A percentile compares a stretch with the other conserved stretches of the same genome.
Conservation (phyloP, 2,113 vertebrate species). For the Cavia porcellus region DNA sequence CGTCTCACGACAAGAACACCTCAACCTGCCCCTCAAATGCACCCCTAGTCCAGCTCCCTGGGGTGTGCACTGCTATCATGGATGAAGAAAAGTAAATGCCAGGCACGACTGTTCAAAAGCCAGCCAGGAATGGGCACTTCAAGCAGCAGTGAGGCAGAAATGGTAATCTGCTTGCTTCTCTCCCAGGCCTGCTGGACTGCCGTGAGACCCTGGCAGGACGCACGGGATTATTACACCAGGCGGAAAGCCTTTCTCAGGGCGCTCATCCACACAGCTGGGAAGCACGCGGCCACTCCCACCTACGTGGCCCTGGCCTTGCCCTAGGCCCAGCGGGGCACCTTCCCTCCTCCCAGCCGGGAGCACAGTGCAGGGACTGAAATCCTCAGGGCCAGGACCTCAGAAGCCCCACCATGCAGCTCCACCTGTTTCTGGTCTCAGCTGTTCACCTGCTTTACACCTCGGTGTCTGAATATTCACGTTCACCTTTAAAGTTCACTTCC, state of each 20-base stretch:
- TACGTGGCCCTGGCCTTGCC: background rate
- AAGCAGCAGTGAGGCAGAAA: background rate
- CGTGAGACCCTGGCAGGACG: background rate
- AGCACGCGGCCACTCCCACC: rapidly evolving
- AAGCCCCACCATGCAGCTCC: background rate
- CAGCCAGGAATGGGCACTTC: background rate
- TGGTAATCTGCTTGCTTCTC: background rate
- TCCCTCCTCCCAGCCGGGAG: background rate
- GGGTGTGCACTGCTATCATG: background rate
- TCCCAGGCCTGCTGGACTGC: background rate
- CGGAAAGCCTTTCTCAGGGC: background rate
- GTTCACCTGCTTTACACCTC: background rate
- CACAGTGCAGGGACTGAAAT: background rate
- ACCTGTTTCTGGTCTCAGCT: background rate
- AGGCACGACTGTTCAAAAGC: background rate
- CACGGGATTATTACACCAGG: background rate
- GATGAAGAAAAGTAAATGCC: background rate
- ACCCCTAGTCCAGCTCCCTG: background rate
- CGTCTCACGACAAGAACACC: background rate
- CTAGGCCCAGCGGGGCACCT: rapidly evolving
- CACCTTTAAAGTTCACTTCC: constrained; percentile 37
- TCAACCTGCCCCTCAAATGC: background rate
- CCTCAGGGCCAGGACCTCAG: background rate
- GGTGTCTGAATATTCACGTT: background rate
- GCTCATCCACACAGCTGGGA: background rate